Evolutionary conservation across 1,140 invertebrate species (phyloP).

Genomic region (Sitophilus oryzae): DNA sequence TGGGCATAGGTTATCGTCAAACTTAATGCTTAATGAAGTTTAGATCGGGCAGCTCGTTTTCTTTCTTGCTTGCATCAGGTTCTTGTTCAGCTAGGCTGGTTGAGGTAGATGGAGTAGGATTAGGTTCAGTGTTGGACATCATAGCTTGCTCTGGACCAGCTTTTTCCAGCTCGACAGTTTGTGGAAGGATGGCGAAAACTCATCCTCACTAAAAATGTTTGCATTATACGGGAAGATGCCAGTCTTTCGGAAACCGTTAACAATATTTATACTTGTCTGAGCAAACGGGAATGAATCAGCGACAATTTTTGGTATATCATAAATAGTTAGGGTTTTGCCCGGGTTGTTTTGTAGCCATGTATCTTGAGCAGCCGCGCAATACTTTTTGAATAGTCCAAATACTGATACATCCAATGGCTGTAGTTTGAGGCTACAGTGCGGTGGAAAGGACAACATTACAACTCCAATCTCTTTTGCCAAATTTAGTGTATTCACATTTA

Average conservation of each 20-base stretch:
- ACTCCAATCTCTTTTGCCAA: slow-evolving; percentile 37
- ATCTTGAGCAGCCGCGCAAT: slow-evolving; percentile 37
- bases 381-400: too few species aligned
- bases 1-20: too few species aligned
- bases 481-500: slow-evolving; percentile 38
- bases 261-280: slow-evolving; percentile 43
- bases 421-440: slow-evolving; percentile 46
- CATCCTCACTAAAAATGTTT: too few species aligned
- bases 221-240: slow-evolving; percentile 43
- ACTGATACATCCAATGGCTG: slow-evolving; percentile 33
- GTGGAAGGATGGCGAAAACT: too few species aligned
- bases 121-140: too few species aligned
- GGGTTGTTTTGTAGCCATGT: slow-evolving; percentile 45
- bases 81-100: too few species aligned
- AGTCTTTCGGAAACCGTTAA: slow-evolving; percentile 41
- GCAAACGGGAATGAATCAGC: slow-evolving; percentile 39
- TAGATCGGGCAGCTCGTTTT: too few species aligned
- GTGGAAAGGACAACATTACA: slow-evolving; percentile 44
- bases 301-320: slow-evolving; percentile 45
- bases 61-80: too few species aligned
- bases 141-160: too few species aligned
- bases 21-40: too few species aligned
- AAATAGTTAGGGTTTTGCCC: slow-evolving; percentile 46
- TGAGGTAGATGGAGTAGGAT: too few species aligned
- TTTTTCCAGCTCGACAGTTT: too few species aligned